Evolutionary conservation across 2,888 invertebrate genomes (phyloP).

Genomic region (Leucoma salicis): DNA sequence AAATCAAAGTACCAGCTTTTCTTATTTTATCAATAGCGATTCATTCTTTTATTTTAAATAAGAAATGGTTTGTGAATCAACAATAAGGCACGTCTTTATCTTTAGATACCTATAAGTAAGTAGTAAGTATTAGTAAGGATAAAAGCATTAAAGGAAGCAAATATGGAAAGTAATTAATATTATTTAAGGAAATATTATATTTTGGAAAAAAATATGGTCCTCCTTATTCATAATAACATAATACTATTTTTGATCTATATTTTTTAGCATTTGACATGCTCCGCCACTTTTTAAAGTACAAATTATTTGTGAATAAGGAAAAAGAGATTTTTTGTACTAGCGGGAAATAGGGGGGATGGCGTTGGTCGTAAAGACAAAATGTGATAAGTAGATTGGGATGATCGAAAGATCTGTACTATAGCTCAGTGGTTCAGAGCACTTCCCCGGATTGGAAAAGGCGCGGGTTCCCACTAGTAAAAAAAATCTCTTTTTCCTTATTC

Average conservation of each 20-base stretch:
- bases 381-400: no score
- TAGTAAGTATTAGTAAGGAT: slow-evolving; percentile 1
- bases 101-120: slow-evolving; percentile 39
- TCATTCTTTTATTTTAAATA: slow-evolving; percentile 41
- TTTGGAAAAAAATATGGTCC: no score
- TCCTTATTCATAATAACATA: background rate
- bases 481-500: no score
- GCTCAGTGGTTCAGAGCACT: no score
- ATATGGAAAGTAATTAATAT: background rate
- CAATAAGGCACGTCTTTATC: slow-evolving; percentile 49
- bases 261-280: background rate
- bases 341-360: no score
- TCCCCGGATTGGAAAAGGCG: no score
- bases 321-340: no score
- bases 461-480: no score
- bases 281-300: no score
- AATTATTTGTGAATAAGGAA: no score
- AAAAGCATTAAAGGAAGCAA: background rate
- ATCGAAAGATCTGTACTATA: no score
- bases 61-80: slow-evolving; percentile 50
- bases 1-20: slow-evolving; percentile 37
- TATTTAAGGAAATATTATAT: background rate
- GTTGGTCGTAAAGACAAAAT: no score
- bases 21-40: slow-evolving; percentile 29
- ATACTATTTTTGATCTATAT: background rate